A percentile compares a stretch with the other conserved stretches of the same genome.
These are phyloP conservation scores for Tetrao urogallus DNA, from an alignment of 2,113 vertebrate genomes.

Conservation along the genomic window DNA sequence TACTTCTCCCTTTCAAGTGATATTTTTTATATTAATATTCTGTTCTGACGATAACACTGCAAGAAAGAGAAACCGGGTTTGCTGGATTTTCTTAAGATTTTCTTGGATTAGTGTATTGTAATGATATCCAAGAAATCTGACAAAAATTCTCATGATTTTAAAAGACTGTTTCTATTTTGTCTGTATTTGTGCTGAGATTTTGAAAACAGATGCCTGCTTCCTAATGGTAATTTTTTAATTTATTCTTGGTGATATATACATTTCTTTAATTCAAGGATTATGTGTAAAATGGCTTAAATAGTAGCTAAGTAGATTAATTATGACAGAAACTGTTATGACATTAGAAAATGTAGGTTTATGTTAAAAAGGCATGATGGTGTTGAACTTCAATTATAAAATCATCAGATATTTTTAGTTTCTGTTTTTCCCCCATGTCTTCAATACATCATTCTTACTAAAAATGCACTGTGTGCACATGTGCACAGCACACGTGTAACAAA, in stretches of 20 bases:
- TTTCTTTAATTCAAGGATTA: not conserved
- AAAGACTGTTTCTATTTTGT: not conserved
- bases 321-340: not conserved
- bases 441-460: not conserved
- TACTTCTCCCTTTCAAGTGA: not conserved
- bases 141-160: not conserved
- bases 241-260: not conserved
- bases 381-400: not conserved
- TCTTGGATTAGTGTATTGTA: not conserved
- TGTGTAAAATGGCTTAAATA: not conserved
- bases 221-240: not conserved
- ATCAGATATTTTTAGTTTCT: rapidly evolving
- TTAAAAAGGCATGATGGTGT: not conserved
- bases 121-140: not conserved
- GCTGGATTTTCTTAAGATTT: not conserved
- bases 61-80: not conserved
- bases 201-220: not conserved
- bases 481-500: not conserved
- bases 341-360: not conserved
- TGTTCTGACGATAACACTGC: not conserved
- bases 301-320: not conserved
- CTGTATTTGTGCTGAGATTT: not conserved
- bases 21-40: not conserved
- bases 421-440: not conserved
- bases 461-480: not conserved